Percentiles rank a stretch among this genome's conserved stretches.
These are phyloP conservation scores for Conus canariensis DNA, from an alignment of 2,888 invertebrate genomes.

Conservation along the genomic window DNA sequence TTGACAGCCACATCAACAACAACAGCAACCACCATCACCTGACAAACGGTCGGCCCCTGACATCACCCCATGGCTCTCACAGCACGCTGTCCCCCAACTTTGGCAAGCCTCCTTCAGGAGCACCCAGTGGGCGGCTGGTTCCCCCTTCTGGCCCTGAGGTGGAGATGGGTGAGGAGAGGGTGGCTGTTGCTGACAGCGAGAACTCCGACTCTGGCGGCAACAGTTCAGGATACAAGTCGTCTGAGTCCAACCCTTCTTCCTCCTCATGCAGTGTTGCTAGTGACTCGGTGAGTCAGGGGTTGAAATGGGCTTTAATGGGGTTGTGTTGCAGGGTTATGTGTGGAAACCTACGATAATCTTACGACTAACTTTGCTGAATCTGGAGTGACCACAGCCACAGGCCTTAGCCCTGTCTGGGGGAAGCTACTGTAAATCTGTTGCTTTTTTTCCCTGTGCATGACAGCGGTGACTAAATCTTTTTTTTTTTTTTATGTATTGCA, in stretches of 20 bases:
- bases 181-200: conserved; percentile 61
- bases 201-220: conserved; percentile 69
- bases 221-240: conserved; percentile 70
- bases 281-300: conserved; percentile 63
- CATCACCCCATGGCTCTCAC: neutral
- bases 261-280: conserved; percentile 67
- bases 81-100: neutral
- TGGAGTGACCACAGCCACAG: too few species aligned
- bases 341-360: neutral
- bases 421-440: too few species aligned
- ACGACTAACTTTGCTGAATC: too few species aligned
- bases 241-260: conserved; percentile 63
- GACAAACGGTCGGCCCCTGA: conserved; percentile 28
- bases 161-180: conserved; percentile 32
- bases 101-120: neutral
- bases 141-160: neutral
- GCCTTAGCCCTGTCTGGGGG: too few species aligned
- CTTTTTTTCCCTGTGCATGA: too few species aligned
- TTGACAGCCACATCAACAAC: conserved; percentile 46
- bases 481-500: too few species aligned
- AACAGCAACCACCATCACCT: neutral
- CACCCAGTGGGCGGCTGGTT: neutral
- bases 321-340: conserved; percentile 45
- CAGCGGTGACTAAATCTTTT: too few species aligned
- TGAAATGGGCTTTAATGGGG: neutral